Conservation (phyloP, 1,140 invertebrate species). For the Drosophila melanica region DNA sequence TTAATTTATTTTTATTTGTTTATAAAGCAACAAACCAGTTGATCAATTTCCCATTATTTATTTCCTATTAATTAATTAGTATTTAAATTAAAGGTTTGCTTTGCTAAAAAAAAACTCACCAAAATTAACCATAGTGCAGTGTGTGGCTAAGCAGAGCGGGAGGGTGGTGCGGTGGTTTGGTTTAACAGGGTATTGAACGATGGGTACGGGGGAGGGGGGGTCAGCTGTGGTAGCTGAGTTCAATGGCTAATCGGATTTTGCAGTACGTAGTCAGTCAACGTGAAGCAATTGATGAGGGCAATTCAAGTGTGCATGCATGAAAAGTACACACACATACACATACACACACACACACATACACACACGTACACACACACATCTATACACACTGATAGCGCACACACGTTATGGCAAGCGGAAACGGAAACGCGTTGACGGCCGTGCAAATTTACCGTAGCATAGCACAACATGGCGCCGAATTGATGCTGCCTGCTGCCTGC, state of each 20-base stretch:
- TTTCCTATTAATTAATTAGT: no score
- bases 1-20: no score
- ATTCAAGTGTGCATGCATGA: slow-evolving; percentile 72
- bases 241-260: slow-evolving; percentile 72
- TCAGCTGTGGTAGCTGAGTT: slow-evolving; percentile 34
- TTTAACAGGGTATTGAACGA: neutral
- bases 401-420: slow-evolving; percentile 53
- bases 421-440: slow-evolving; percentile 50
- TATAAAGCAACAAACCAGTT: no score
- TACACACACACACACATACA: neutral
- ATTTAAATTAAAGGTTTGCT: no score
- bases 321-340: slow-evolving; percentile 25
- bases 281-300: slow-evolving; percentile 76
- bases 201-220: neutral
- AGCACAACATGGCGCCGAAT: slow-evolving; percentile 31
- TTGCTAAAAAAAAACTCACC: no score
- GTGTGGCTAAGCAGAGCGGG: neutral
- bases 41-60: no score
- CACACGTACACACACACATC: slow-evolving; percentile 3
- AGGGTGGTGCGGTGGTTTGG: neutral
- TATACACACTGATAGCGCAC: slow-evolving; percentile 13
- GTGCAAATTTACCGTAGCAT: slow-evolving; percentile 54
- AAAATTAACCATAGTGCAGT: no score
- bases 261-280: slow-evolving; percentile 70
- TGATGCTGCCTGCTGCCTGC: slow-evolving; percentile 17